These are phyloP conservation scores for Cerastis rubricosa DNA, from an alignment of 2,888 invertebrate species.

Conservation along the genomic window DNA sequence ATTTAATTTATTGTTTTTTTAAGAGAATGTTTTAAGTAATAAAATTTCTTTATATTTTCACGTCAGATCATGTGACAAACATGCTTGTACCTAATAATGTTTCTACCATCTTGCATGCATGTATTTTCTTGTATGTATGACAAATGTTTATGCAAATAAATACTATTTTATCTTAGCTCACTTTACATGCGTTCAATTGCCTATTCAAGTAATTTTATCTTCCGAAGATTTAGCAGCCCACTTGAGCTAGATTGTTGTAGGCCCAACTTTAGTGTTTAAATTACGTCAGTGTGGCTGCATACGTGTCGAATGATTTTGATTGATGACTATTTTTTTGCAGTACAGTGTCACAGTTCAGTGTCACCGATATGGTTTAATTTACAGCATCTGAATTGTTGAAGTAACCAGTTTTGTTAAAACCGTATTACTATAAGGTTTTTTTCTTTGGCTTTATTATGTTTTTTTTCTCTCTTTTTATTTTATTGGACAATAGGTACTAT, in stretches of 20 bases:
- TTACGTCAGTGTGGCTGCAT: neutral
- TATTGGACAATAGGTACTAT: neutral
- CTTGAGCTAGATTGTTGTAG: neutral
- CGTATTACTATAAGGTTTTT: neutral
- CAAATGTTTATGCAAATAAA: too few species aligned
- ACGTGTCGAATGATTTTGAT: constrained; percentile 24
- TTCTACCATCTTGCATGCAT: too few species aligned
- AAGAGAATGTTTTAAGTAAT: too few species aligned
- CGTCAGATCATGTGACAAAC: too few species aligned
- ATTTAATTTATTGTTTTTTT: too few species aligned
- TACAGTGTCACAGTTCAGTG: neutral
- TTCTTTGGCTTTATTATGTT: neutral
- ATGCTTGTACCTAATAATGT: too few species aligned
- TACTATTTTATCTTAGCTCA: too few species aligned
- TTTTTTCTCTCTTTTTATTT: neutral
- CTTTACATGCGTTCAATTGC: neutral
- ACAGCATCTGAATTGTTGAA: neutral
- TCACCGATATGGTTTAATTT: neutral
- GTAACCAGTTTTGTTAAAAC: neutral
- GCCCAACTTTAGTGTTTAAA: neutral
- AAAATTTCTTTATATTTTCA: too few species aligned
- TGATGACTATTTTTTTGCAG: constrained; percentile 5
- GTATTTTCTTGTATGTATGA: too few species aligned
- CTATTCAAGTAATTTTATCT: neutral
- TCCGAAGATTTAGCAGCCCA: neutral